A percentile compares a stretch with the other conserved stretches of the same genome.
These are phyloP conservation scores for Cherax destructor DNA, from an alignment of 1,140 invertebrate species.

Conservation along the genomic window DNA sequence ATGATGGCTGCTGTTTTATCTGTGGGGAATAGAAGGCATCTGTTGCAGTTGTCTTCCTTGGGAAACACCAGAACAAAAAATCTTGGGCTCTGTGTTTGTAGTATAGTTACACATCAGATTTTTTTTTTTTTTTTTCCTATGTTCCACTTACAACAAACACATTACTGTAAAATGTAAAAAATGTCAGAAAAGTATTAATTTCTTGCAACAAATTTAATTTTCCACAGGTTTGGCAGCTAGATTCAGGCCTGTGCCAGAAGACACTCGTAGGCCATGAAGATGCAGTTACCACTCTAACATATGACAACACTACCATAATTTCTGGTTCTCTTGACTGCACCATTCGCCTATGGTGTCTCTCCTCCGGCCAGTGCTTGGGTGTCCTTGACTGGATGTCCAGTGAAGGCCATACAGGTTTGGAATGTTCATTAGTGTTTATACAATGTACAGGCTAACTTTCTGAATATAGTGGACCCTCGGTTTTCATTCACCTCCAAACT, in stretches of 20 bases:
- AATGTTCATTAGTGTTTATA: neutral
- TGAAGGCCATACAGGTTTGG: constrained; percentile 78
- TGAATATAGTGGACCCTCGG: too few species aligned
- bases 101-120: too few species aligned
- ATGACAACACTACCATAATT: constrained; percentile 77
- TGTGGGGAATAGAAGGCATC: too few species aligned
- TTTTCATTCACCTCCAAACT: too few species aligned
- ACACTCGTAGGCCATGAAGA: constrained; percentile 77
- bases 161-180: neutral
- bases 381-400: constrained; percentile 79
- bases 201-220: neutral
- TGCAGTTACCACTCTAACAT: constrained; percentile 78
- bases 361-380: constrained; percentile 76
- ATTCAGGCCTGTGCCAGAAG: constrained; percentile 75
- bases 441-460: neutral
- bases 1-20: too few species aligned
- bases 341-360: constrained; percentile 78
- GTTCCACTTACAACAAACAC: too few species aligned
- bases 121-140: too few species aligned
- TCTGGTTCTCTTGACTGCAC: constrained; percentile 78
- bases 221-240: constrained; percentile 76
- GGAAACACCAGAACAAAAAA: too few species aligned
- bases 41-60: too few species aligned
- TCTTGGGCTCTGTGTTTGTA: too few species aligned
- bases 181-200: neutral